These are phyloP conservation scores for Anticlea derivata DNA, from an alignment of 2,888 invertebrate species.

Conservation along the genomic window DNA sequence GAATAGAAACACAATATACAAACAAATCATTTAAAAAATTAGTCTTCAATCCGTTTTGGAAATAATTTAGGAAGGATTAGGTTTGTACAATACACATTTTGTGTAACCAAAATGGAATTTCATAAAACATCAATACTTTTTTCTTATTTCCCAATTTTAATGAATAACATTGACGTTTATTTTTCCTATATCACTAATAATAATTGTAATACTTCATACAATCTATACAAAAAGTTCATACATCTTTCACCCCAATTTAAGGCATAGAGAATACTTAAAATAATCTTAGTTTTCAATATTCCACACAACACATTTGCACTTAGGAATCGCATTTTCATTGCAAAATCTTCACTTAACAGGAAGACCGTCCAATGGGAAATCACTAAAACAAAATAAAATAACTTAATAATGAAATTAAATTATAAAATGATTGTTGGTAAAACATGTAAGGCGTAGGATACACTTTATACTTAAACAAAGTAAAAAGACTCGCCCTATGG, in stretches of 20 bases:
- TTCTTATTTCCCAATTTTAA: too few species aligned
- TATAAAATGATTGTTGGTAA: too few species aligned
- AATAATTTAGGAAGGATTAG: conserved; percentile 22
- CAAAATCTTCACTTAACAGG: conserved; percentile 37
- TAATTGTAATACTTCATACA: background rate
- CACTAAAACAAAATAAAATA: conserved; percentile 37
- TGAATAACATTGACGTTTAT: too few species aligned
- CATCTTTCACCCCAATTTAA: conserved; percentile 35
- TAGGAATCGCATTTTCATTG: conserved; percentile 30
- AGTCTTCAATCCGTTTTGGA: conserved; percentile 17
- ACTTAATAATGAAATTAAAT: conserved; percentile 13
- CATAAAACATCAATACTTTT: too few species aligned
- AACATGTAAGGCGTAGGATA: background rate
- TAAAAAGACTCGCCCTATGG: conserved; percentile 1
- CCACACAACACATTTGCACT: conserved; percentile 17
- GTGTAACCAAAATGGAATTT: background rate
- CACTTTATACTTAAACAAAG: conserved; percentile 11
- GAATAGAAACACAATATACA: conserved; percentile 48
- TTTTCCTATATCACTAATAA: conserved; percentile 1
- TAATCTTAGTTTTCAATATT: conserved; percentile 33
- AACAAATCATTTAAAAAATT: conserved; percentile 30
- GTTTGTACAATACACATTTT: background rate
- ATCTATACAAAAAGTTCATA: conserved; percentile 25
- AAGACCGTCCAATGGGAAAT: conserved; percentile 32
- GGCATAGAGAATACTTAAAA: conserved; percentile 35